Evolutionary conservation across 2,888 invertebrate species (phyloP), one percentile per base, ranked within the genome.

Genomic region (Nycteola revayana): DNA sequence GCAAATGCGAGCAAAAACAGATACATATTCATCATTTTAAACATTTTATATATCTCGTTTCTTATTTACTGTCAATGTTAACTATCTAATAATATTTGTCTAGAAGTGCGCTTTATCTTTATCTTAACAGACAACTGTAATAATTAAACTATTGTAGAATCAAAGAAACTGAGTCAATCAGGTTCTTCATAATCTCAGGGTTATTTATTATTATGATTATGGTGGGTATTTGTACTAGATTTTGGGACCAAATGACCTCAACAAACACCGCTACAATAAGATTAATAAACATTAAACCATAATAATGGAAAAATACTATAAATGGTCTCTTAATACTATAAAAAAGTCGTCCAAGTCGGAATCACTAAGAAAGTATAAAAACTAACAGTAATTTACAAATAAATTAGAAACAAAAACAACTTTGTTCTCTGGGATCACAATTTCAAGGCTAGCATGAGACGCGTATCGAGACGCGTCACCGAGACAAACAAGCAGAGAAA

Each of bases 381-480:
- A 71, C 71, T 82, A 86, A 83, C 75, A 78, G 71, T 81, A 83
- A 62, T 72, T 71, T 84, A 87, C 84, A 85, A 87, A 86, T 86
- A 86, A 87, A 85, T 87, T 81, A 87, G 83, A 87, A 87, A 86
- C 85, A 84, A 85, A 86, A 87, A 87, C 86, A 86, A 84, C 75
- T 80, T 85, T 85, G 85, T 84, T 85, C 86, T 79, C 79, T 60
- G 63, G 66, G 70, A 84, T 86, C 84, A 85, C 83, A 79, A 72
- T 64, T 66, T 57, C 56, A 66, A 71, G 70, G 75, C 75, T 55
- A 59, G 66, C 62, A 49, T 58, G 53, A 59, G 51, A 60, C 56
- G 46, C 30, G 17, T 28, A 37, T 29, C 39, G 41, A n/a, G 14
- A 14, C 32, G 33, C 37, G 24, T 38, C 32, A n/a, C 21, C n/a